These are phyloP conservation scores for Brachionus asplanchnoidis DNA, from an alignment of 1,140 invertebrate species.

Conservation along the genomic window DNA sequence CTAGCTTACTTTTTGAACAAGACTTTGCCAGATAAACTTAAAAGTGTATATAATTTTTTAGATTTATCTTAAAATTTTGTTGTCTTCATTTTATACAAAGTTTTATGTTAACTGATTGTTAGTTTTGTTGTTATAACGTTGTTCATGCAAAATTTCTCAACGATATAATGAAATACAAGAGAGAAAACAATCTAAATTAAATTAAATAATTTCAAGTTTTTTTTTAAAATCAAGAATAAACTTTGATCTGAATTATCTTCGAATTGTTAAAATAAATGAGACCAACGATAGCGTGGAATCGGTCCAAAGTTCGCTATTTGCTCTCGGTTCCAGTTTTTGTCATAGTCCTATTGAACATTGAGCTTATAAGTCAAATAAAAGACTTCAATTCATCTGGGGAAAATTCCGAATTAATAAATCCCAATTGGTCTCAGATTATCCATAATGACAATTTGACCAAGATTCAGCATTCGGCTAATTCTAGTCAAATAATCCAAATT, in stretches of 20 bases:
- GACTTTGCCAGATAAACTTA: not conserved
- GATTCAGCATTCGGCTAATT: not conserved
- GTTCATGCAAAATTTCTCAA: not conserved
- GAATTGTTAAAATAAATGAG: not conserved
- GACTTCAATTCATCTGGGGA: not conserved
- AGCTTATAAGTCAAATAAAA: slow-evolving; percentile 26
- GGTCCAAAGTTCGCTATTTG: not conserved
- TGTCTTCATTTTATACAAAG: not conserved
- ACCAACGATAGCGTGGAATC: not conserved
- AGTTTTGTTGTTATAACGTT: not conserved
- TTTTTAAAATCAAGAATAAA: not conserved
- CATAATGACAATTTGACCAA: not conserved
- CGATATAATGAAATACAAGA: not conserved
- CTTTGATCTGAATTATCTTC: not conserved
- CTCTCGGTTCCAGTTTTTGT: not conserved
- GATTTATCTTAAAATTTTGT: not conserved
- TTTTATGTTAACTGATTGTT: not conserved
- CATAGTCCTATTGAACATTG: slow-evolving; percentile 3
- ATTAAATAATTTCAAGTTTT: not conserved
- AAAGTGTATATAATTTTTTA: not conserved
- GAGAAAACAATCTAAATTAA: not conserved
- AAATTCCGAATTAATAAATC: not conserved
- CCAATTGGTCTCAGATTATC: not conserved
- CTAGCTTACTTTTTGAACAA: not conserved
- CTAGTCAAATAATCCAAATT: not conserved